A percentile compares a stretch with the other conserved stretches of the same genome.
Conservation (phyloP, 2,113 vertebrate genomes). For the Benitochromis conjunctus region DNA sequence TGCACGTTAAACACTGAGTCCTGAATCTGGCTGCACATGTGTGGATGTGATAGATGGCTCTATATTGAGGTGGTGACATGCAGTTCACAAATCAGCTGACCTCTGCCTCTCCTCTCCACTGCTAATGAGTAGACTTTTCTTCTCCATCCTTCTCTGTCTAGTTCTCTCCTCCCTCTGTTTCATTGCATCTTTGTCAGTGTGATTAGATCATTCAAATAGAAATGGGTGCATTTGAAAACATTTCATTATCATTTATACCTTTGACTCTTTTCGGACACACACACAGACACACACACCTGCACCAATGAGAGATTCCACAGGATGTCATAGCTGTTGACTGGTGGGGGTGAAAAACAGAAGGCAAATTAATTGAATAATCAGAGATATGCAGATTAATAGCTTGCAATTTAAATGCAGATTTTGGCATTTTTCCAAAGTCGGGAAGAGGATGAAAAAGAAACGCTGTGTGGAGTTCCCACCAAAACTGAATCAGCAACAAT, state of each 20-base stretch:
- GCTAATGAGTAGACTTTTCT: constrained; percentile 45
- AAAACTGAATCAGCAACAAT: constrained; percentile 24
- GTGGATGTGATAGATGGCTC: constrained; percentile 32
- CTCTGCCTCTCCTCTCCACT: constrained; percentile 7
- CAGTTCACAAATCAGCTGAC: constrained; percentile 49
- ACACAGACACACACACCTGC: background rate
- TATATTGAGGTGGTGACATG: constrained; percentile 36
- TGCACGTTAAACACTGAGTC: background rate
- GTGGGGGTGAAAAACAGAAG: constrained; percentile 4
- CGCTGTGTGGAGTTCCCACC: background rate
- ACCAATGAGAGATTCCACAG: background rate
- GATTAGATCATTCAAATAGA: background rate
- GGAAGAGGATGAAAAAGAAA: background rate
- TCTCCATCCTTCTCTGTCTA: background rate
- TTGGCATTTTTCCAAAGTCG: constrained; percentile 58
- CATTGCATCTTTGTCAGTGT: background rate
- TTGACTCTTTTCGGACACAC: background rate
- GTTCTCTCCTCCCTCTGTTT: background rate
- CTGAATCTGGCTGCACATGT: background rate
- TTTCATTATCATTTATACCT: background rate
- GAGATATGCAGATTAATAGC: constrained; percentile 68
- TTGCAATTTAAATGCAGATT: constrained; percentile 78
- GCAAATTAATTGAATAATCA: constrained; percentile 67
- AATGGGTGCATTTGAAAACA: background rate
- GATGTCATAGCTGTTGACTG: constrained; percentile 7